Conservation (phyloP, 2,888 invertebrate genomes). For the Polydrusus pterygomalis region DNA sequence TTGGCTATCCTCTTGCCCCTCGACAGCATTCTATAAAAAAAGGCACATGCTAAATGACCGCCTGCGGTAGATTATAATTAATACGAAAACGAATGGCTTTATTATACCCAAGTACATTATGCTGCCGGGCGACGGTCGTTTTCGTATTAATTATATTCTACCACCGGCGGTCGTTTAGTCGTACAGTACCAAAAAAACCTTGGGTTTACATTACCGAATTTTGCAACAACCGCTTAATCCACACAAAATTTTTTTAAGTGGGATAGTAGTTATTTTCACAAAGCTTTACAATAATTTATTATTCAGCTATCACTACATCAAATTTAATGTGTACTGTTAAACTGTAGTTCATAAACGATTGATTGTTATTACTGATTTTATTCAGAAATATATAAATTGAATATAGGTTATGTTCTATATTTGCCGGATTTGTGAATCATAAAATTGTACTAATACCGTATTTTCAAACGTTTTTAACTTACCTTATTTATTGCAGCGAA, state of each 20-base stretch:
- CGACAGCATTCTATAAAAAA: conserved; percentile 5
- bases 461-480: conserved; percentile 1
- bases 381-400: conserved; percentile 1
- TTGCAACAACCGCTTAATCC: conserved; percentile 8
- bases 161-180: too few species aligned
- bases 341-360: conserved; percentile 1
- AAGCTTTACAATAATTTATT: neutral
- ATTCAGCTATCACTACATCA: conserved; percentile 10
- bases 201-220: conserved; percentile 2
- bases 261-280: neutral
- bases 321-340: neutral
- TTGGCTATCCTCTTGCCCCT: too few species aligned
- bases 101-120: too few species aligned
- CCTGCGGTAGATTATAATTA: too few species aligned
- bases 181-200: conserved; percentile 1
- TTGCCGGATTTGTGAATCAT: conserved; percentile 7
- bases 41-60: too few species aligned
- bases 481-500: conserved; percentile 7
- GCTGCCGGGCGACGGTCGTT: too few species aligned
- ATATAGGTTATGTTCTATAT: conserved; percentile 5
- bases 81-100: too few species aligned
- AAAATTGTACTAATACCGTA: conserved; percentile 4
- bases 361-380: conserved; percentile 6
- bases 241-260: too few species aligned
- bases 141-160: too few species aligned